These are phyloP conservation scores for Agonopterix alstromeriana DNA, from an alignment of 2,888 invertebrate species.

Conservation along the genomic window DNA sequence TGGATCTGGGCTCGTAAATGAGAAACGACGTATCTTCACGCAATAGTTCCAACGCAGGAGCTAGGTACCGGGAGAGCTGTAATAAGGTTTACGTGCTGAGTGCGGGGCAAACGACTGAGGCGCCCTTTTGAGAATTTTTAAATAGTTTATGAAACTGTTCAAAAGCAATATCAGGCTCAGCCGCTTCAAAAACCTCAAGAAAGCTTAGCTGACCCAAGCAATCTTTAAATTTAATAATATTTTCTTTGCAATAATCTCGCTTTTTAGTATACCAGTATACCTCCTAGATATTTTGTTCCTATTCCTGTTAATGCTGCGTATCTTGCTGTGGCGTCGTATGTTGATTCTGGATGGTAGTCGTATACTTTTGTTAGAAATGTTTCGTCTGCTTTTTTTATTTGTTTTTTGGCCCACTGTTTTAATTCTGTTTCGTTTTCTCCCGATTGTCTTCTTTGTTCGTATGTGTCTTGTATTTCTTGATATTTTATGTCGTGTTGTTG, in stretches of 20 bases:
- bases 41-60: too few relatives aligned
- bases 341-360: not conserved
- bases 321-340: not conserved
- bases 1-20: too few relatives aligned
- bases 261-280: not conserved
- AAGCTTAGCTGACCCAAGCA: too few relatives aligned
- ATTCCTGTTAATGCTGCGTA: not conserved
- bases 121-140: too few relatives aligned
- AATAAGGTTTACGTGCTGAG: too few relatives aligned
- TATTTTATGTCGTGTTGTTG: slow-evolving; percentile 4
- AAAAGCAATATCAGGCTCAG: too few relatives aligned
- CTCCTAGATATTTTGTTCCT: not conserved
- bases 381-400: not conserved
- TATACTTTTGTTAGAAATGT: not conserved
- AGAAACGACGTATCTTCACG: too few relatives aligned
- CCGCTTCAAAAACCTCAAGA: too few relatives aligned
- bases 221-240: too few relatives aligned
- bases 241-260: not conserved
- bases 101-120: too few relatives aligned
- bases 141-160: too few relatives aligned
- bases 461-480: slow-evolving; percentile 4
- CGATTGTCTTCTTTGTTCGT: slow-evolving; percentile 1
- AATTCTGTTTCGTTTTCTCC: slow-evolving; percentile 1
- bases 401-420: not conserved
- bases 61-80: too few relatives aligned